Evolutionary conservation across 37 sponge, comb jelly and placozoan genomes (phyloP), one percentile per base, ranked within the genome.

Genomic region (Diacarnus erythraeanus): DNA sequence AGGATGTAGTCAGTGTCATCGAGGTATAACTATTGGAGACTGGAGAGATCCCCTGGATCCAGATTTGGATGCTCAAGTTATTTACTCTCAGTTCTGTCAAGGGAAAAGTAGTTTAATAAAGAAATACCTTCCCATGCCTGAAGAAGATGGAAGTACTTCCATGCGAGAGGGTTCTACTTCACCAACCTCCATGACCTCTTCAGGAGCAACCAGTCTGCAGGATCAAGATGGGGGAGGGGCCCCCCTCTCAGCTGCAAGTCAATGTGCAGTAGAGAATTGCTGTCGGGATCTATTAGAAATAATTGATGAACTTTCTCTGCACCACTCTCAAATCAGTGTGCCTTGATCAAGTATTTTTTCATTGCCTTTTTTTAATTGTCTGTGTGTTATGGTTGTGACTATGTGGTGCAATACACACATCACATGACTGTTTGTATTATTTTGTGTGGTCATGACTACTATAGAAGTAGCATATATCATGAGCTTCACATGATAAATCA

Each of bases 1-100:
- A 64, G 97, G 97, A 0, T 97, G 97, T 73, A 91, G 92, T 73
- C 78, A 83, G 64, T 86, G 93, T 51, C 91, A 93, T 80, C 64
- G 89, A 2, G 85, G 92, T 26, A 91, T 93, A 43, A 90, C 91
- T n/a, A 90, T 98, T 15, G 92, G 98, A 10, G 95, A 98, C 92
- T 98, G 95, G 95, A 42, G 93, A 43, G 98, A 98, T 67, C 98
- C 98, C 0, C 88, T 98, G 38, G 95, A 98, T 64, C 93, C 95
- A 58, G 91, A 98, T 33, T 86, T 89, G 25, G 95, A 98, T 59
- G 84, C 92, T 12, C 95, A 98, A 56, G 78, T 88, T n/a, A 82
- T 98, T 60, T 87, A 83, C 83, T 88, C 90, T 25, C 98, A 94
- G 87, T 91, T 89, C 69, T 31, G 39, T 8, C 87, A 90, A 38